Evolutionary conservation across 2,797 vertebrate species (phyloP).

Genomic region (Clarias pachynema): DNA sequence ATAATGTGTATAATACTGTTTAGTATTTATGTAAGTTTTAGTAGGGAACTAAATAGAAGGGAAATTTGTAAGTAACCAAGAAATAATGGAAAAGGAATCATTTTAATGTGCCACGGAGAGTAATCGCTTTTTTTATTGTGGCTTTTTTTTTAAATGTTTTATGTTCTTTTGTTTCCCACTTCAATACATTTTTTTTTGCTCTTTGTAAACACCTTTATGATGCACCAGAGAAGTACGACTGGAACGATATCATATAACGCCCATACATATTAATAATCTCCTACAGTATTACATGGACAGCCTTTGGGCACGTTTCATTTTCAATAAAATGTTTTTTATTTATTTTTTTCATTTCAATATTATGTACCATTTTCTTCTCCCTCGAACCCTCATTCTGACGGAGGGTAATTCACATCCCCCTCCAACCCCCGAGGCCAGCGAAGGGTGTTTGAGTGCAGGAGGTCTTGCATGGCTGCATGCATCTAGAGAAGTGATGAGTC

Average conservation of each 20-base stretch:
- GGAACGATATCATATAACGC: background rate
- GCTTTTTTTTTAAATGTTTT: background rate
- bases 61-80: background rate
- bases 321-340: background rate
- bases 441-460: slow-evolving; percentile 52
- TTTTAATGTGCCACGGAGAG: background rate
- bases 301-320: background rate
- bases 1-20: background rate
- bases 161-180: background rate
- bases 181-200: background rate
- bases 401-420: slow-evolving; percentile 7
- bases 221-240: background rate
- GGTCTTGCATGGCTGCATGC: slow-evolving; percentile 63
- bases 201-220: slow-evolving; percentile 6
- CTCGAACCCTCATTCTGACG: slow-evolving; percentile 27
- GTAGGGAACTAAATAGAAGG: background rate
- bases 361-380: background rate
- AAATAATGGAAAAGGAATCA: background rate
- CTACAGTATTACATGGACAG: background rate
- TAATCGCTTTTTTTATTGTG: background rate
- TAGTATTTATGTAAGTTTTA: background rate
- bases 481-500: slow-evolving; percentile 60
- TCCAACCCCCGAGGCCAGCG: slow-evolving; percentile 18
- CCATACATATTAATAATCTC: background rate
- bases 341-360: background rate